phyloP scores from a whole-genome alignment of 1,140 invertebrate genomes.

The Drosophila bocki region DNA sequence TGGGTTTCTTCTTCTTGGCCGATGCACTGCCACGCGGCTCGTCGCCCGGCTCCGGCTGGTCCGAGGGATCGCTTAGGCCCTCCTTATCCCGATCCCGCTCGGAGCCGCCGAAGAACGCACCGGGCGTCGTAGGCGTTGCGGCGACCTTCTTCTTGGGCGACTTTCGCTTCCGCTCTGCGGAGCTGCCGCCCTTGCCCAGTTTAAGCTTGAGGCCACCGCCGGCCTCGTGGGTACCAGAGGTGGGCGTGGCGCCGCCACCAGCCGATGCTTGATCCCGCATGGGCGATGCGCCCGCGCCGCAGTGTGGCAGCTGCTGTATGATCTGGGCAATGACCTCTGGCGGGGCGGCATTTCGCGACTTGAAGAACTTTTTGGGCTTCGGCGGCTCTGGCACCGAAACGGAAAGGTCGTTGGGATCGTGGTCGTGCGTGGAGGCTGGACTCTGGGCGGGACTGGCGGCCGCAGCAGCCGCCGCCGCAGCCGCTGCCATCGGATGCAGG shows the following conservation, averaged over 20 bases:
- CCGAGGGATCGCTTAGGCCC: conserved; percentile 23
- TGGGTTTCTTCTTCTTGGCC: conserved; percentile 63
- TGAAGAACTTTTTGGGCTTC: conserved; percentile 96
- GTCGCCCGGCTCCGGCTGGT: conserved; percentile 43
- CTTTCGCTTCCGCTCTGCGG: conserved; percentile 85
- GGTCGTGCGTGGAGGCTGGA: conserved; percentile 87
- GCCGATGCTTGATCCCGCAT: conserved; percentile 70
- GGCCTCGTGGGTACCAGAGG: conserved; percentile 33
- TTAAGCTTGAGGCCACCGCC: conserved; percentile 70
- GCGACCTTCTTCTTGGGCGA: conserved; percentile 72
- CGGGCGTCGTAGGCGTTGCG: conserved; percentile 50
- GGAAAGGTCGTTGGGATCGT: conserved; percentile 85
- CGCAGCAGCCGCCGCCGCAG: conserved; percentile 81
- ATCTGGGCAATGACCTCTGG: conserved; percentile 86
- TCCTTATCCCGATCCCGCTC: conserved; percentile 46
- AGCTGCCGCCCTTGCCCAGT: conserved; percentile 83
- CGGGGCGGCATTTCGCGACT: conserved; percentile 90
- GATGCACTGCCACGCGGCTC: conserved; percentile 49
- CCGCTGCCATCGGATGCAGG: conserved; percentile 79
- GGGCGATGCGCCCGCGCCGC: conserved; percentile 82
- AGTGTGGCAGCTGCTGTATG: conserved; percentile 86
- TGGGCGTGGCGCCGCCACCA: conserved; percentile 13
- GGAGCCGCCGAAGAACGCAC: conserved; percentile 42
- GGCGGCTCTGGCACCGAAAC: conserved; percentile 85
- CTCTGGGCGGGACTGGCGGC: conserved; percentile 86